Percentiles rank a stretch among this genome's conserved stretches.
Conservation (phyloP, 2,113 vertebrate genomes). For the Triplophysa siluroides region DNA sequence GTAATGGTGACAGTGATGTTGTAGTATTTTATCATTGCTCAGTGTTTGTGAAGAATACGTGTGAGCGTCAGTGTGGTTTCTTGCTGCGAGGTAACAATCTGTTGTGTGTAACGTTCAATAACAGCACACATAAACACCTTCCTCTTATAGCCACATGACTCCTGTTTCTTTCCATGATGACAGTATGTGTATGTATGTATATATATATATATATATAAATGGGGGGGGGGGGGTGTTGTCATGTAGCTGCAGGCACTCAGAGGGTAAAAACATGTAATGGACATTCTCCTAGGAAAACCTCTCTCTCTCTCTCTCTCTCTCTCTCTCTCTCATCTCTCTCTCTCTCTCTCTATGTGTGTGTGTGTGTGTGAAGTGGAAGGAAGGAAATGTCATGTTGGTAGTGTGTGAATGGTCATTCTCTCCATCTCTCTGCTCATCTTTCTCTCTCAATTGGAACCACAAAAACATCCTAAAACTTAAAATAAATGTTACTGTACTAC, state of each 20-base stretch:
- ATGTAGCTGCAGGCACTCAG: constrained; percentile 72
- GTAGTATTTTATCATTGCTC: too few relatives aligned
- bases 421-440: constrained; percentile 19
- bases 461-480: too few relatives aligned
- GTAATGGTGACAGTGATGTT: too few relatives aligned
- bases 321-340: too few relatives aligned
- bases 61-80: too few relatives aligned
- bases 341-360: neutral
- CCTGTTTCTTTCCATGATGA: constrained; percentile 16
- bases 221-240: constrained; percentile 66
- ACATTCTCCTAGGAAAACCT: constrained; percentile 59
- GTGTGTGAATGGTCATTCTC: neutral
- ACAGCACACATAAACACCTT: neutral
- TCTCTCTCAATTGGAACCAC: neutral
- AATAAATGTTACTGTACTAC: too few relatives aligned
- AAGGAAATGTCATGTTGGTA: too few relatives aligned
- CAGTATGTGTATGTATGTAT: constrained; percentile 37
- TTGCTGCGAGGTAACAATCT: too few relatives aligned
- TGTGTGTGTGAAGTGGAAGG: too few relatives aligned
- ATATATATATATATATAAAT: constrained; percentile 8
- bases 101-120: neutral
- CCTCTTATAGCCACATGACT: constrained; percentile 58
- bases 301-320: too few relatives aligned
- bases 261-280: constrained; percentile 71
- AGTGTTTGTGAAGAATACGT: too few relatives aligned